Evolutionary conservation across 2,888 invertebrate species (phyloP).

Genomic region (Euzetes globulus): DNA sequence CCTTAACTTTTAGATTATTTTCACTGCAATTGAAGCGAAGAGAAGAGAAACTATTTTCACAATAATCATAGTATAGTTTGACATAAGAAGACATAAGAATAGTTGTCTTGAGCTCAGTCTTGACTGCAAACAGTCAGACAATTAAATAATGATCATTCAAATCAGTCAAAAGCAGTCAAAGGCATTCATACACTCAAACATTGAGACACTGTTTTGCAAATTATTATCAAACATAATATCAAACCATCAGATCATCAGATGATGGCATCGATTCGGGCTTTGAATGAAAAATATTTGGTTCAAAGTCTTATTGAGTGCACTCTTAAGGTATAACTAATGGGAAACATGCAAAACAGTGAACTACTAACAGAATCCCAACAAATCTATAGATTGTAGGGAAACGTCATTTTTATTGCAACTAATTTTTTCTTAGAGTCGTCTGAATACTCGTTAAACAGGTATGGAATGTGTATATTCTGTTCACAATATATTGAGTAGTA

Average conservation of each 20-base stretch:
- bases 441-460: constrained; percentile 19
- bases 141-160: no score
- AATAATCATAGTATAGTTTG: constrained; percentile 15
- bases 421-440: background rate
- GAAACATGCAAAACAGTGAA: background rate
- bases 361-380: constrained; percentile 5
- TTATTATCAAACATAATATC: background rate
- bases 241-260: background rate
- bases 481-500: background rate
- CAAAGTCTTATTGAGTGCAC: background rate
- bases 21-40: constrained; percentile 18
- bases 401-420: constrained; percentile 17
- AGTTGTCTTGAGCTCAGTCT: background rate
- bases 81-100: constrained; percentile 9
- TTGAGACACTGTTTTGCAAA: constrained; percentile 2
- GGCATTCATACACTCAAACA: background rate
- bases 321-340: background rate
- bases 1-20: constrained; percentile 24
- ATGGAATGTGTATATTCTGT: constrained; percentile 12
- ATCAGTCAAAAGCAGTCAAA: background rate
- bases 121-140: background rate
- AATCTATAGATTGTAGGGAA: constrained; percentile 6
- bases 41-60: constrained; percentile 22
- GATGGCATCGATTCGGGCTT: background rate
- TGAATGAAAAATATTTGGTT: background rate